Evolutionary conservation across 2,888 invertebrate species (phyloP).

Genomic region (Phengaris arion): DNA sequence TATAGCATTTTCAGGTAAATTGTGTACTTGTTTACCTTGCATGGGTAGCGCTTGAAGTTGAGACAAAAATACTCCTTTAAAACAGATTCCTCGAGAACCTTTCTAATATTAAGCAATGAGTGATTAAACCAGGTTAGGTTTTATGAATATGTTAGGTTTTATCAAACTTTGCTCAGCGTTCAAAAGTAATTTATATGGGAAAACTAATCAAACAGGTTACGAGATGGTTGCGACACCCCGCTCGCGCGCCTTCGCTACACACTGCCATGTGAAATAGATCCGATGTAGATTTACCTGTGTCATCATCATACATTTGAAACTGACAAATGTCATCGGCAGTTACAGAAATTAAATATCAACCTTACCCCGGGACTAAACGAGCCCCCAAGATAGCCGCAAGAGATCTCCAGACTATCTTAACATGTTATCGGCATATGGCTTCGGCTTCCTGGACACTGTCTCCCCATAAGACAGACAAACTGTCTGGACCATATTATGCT

Average conservation of each 20-base stretch:
- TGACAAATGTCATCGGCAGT: background rate
- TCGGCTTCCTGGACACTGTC: too few relatives aligned
- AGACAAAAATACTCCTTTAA: too few relatives aligned
- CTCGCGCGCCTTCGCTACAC: slow-evolving; percentile 2
- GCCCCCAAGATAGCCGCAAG: too few relatives aligned
- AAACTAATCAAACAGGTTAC: slow-evolving; percentile 27
- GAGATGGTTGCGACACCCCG: background rate
- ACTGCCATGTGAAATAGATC: slow-evolving; percentile 32
- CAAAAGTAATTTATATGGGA: slow-evolving; percentile 8
- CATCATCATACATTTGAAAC: slow-evolving; percentile 28
- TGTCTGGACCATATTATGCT: too few relatives aligned
- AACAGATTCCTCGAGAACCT: too few relatives aligned
- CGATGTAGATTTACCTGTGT: slow-evolving; percentile 36
- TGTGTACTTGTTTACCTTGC: background rate
- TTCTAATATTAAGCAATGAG: too few relatives aligned
- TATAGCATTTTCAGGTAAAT: background rate
- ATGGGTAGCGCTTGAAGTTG: background rate
- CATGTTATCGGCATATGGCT: too few relatives aligned
- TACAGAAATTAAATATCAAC: too few relatives aligned
- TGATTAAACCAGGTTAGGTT: background rate
- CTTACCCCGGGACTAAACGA: too few relatives aligned
- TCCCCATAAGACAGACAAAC: too few relatives aligned
- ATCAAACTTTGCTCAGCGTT: slow-evolving; percentile 8
- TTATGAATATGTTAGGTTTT: background rate
- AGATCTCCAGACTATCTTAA: too few relatives aligned